Evolutionary conservation across 2,888 invertebrate genomes (phyloP).

Genomic region (Papilio protenor): DNA sequence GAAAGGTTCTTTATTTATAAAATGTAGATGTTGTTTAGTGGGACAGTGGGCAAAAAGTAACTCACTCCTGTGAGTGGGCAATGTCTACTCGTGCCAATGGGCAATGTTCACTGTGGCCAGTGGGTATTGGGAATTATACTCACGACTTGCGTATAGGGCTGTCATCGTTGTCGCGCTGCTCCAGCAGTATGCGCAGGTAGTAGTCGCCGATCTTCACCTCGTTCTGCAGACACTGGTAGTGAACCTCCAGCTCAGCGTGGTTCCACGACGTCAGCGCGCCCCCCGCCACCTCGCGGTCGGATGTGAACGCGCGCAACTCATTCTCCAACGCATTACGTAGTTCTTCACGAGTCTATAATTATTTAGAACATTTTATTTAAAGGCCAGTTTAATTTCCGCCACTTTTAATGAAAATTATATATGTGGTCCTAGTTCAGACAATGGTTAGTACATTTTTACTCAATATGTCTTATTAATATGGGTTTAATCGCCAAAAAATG

Average conservation of each 20-base stretch:
- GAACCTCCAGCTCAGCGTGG: slow-evolving; percentile 97
- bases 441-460: no score
- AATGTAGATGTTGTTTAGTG: not conserved
- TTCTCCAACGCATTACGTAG: slow-evolving; percentile 95
- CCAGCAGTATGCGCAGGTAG: slow-evolving; percentile 96
- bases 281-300: slow-evolving; percentile 95
- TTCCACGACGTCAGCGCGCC: slow-evolving; percentile 97
- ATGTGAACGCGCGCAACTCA: slow-evolving; percentile 94
- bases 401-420: no score
- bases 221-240: slow-evolving; percentile 96
- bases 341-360: slow-evolving; percentile 94
- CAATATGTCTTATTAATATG: no score
- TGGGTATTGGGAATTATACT: slow-evolving; percentile 69
- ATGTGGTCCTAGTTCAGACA: no score
- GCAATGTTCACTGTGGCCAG: not conserved
- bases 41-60: not conserved
- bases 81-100: not conserved
- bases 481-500: no score
- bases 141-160: slow-evolving; percentile 95
- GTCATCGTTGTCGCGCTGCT: slow-evolving; percentile 94
- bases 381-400: not conserved
- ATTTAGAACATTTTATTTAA: not conserved
- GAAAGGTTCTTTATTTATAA: not conserved
- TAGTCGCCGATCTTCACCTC: slow-evolving; percentile 99
- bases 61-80: not conserved